Evolutionary conservation across 2,888 invertebrate species (phyloP), one percentile per base, ranked within the genome.

Genomic region (Lithophane ornitopus): DNA sequence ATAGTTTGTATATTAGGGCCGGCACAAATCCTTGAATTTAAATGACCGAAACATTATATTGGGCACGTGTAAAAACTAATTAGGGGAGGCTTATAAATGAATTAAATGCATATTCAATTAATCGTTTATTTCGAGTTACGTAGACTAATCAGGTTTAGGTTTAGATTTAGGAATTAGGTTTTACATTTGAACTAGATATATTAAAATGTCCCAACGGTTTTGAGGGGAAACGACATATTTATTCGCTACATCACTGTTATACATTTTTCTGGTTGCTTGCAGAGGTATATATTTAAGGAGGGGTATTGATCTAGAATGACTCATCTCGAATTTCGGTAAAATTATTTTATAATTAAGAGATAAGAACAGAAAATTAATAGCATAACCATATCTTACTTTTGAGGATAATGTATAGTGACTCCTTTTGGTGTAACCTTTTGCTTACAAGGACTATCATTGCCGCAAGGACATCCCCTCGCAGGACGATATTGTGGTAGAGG

Each of bases 361-460:
- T 34, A 2, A 16, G 22, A 39, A 52, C 2, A 22, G 2, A 59
- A 41, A 28, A 44, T 2, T 11, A 28, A 61, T 19, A 2, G 14
- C 22, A n/a, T 9, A 66, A 67, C 9, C 54, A 44, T 34, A 6
- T 84, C 94, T 92, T 86, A 95, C 95, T 94, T 95, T 82, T 95
- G 94, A 4, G 95, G 95, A 71, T 95, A 95, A 80, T 95, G 95
- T 88, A 95, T 93, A 12, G 93, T 94, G 7, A 95, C 95, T 62
- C 95, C 95, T 61, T 90, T 92, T 0, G 95, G 95, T 2, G 95
- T 94, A 19, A 95, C 88, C 76, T 91, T 95, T 85, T 94, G 93
- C 65, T 94, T 94, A 80, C 95, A 95, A 3, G 93, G 94, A 0
- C 92, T 91, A 26, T 85, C 88, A 80, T 91, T 94, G 0, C 95